phyloP scores from a whole-genome alignment of 2,113 vertebrate genomes.

The Zosterops pallidus region DNA sequence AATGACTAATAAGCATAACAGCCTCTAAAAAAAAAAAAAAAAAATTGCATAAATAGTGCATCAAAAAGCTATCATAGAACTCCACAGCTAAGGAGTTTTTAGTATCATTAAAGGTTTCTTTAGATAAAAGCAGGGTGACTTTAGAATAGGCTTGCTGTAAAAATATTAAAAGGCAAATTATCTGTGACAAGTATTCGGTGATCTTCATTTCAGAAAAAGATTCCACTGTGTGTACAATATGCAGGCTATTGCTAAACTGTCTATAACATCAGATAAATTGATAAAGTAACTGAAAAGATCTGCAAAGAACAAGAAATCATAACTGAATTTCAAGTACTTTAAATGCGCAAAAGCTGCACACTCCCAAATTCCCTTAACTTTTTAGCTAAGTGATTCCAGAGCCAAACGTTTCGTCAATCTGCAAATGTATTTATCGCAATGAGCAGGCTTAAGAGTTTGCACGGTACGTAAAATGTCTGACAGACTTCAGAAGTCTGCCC shows the following conservation, averaged over 20 bases:
- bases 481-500: neutral
- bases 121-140: neutral
- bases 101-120: neutral
- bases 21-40: neutral
- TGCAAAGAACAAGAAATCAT: neutral
- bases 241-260: neutral
- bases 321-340: neutral
- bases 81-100: neutral
- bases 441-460: neutral
- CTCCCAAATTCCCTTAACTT: neutral
- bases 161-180: neutral
- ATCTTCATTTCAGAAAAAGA: neutral
- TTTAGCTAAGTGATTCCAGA: neutral
- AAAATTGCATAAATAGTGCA: neutral
- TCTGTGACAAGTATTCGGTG: rapidly evolving
- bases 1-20: neutral
- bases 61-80: neutral
- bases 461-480: neutral
- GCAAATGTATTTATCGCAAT: neutral
- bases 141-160: neutral
- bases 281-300: neutral
- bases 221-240: neutral
- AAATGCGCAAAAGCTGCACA: neutral
- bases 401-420: neutral
- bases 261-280: neutral